A percentile compares a stretch with the other conserved stretches of the same genome.
These are phyloP conservation scores for Chaetodon auriga DNA, from an alignment of 2,113 vertebrate genomes.

Conservation along the genomic window DNA sequence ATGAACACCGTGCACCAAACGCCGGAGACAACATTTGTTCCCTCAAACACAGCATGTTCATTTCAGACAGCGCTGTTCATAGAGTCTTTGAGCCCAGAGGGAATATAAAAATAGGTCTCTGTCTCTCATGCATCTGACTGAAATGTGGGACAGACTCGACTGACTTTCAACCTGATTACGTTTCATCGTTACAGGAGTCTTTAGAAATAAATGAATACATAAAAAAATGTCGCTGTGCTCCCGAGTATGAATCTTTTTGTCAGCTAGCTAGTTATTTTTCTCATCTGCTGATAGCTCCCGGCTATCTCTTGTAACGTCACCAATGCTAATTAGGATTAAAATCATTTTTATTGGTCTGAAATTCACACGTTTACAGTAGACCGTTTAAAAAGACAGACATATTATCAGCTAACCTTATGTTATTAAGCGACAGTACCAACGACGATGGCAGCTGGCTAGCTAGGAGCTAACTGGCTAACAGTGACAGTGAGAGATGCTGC, in stretches of 20 bases:
- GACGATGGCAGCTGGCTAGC: constrained; percentile 22
- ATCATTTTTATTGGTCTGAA: background rate
- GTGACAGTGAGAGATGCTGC: constrained; percentile 31
- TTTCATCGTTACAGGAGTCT: background rate
- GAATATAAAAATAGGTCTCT: constrained; percentile 31
- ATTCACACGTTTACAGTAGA: background rate
- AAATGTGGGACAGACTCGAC: constrained; percentile 48
- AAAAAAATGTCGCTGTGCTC: background rate
- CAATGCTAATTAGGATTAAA: background rate
- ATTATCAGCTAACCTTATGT: background rate
- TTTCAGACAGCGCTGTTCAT: background rate
- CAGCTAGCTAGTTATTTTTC: constrained; percentile 25
- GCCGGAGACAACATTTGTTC: background rate
- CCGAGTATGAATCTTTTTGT: constrained; percentile 33
- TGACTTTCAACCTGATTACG: background rate
- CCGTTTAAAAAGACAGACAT: background rate
- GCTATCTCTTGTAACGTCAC: background rate
- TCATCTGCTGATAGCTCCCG: background rate
- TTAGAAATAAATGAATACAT: too few relatives aligned
- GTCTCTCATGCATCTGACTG: constrained; percentile 21
- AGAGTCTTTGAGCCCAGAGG: background rate
- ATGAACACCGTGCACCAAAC: background rate
- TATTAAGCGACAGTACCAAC: background rate
- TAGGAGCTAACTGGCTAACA: constrained; percentile 52
- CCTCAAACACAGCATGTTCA: background rate